Evolutionary conservation across 2,113 vertebrate species (phyloP), one percentile per base, ranked within the genome.

Genomic region (Protobothrops flavoviridis): DNA sequence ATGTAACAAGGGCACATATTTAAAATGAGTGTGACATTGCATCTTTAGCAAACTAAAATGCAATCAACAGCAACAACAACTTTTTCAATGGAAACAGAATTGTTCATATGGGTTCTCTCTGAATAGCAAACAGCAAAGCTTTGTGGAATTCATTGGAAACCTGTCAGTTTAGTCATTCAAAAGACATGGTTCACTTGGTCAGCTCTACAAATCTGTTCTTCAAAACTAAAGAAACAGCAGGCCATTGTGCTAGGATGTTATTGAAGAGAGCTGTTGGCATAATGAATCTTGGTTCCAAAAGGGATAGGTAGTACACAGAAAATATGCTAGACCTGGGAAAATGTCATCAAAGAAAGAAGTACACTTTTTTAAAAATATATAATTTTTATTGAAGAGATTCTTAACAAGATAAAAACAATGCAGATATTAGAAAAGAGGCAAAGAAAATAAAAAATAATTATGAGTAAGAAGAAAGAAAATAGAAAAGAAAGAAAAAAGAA

Each of bases 141-240:
- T 92, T 94, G 50, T 90, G 85, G 90, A 93, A 50, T 11, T 93
- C 9, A 53, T 57, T 0, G 0, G 92, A 81, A 93, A 5, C 23
- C 21, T n/a, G 0, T 56, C 88, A 89, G 39, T n/a, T 93, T 86
- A 88, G 39, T 53, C 89, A 57, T 90, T 29, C 87, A 88, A 94
- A 92, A 92, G 43, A 39, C 85, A 88, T 17, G 57, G 88, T 92
- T 94, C 91, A 64, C 88, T 87, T 90, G 91, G 64, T 88, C 85
- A 85, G 85, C 55, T 91, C 91, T 91, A 74, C 0, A 12, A 0
- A 0, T 53, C 94, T 10, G 0, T n/a, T 91, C 92, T 93, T 88
- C 93, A 94, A 90, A 93, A 81, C 23, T 21, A 21, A 90, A 85
- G 89, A 92, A 95, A 90, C 39, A 90, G 85, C 74, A 29, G 0